Base-by-base conservation (phyloP, 2,797 vertebrate genomes). In the Garrulus glandarius region DNA sequence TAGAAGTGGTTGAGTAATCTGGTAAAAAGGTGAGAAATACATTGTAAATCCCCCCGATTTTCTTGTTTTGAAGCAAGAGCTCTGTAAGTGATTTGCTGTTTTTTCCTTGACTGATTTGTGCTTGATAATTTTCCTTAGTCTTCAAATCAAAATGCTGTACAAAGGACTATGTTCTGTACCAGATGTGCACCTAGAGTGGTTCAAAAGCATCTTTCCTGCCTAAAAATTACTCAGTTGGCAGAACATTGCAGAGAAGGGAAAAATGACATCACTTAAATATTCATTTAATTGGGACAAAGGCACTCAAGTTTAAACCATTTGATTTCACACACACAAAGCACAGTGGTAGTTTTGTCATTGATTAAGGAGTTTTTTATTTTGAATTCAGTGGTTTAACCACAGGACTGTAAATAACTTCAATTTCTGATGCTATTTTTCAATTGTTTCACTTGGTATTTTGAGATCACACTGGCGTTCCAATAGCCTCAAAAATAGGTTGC, bases 101-200 rank as follows among this genome's bases (percentile, higher is more conserved):
- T 83, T 95, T 96, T 47, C 83, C 81, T 93, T 53, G 68, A 81
- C 87, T 92, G 79, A 57, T 94, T 71, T 85, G 64, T 64, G 87
- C 84, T 89, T 96, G 68, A 32, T 91, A 69, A 72, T 94, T 96
- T 74, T 68, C 79, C 89, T 92, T 74, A 81, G 88, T 92, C 46
- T 92, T 94, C 88, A 76, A 67, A 94, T 57, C 61, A 65, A 81
- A 93, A 72, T 43, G 72, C 63, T 84, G 44, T 37, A 96, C 87
- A 87, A 93, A 93, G 63, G 80, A 81, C 55, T 17, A 3, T 60
- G 53, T 69, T 91, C 71, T 96, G 64, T 80, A 59, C 84, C 47
- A 86, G 7, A 61, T 79, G 43, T 22, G n/a, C 52, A 89, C 68
- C 89, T 79, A 50, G 22, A 68, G 46, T 84, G 57, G 78, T 85